Conservation (phyloP, 2,888 invertebrate genomes). For the Parelbella ahira region DNA sequence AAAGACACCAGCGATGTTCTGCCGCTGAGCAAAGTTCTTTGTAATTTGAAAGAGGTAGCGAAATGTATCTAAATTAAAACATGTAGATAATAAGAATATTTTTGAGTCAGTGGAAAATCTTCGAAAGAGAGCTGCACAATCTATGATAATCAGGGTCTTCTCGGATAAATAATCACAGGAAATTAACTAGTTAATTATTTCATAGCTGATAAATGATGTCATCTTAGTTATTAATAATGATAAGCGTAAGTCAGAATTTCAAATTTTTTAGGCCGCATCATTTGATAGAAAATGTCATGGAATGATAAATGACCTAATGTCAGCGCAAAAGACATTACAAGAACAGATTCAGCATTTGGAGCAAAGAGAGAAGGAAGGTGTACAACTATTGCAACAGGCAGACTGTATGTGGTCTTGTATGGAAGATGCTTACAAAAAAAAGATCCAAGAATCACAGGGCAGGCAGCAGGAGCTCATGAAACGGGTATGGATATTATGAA, state of each 20-base stretch:
- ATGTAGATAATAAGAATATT: no score
- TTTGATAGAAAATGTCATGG: slow-evolving; percentile 52
- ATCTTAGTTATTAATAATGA: no score
- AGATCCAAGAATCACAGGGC: slow-evolving; percentile 49
- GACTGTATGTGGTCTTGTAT: slow-evolving; percentile 79
- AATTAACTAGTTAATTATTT: no score
- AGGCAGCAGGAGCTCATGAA: slow-evolving; percentile 47
- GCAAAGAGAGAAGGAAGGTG: slow-evolving; percentile 78
- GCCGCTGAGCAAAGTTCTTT: slow-evolving; percentile 52
- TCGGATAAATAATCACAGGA: no score
- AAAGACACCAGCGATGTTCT: slow-evolving; percentile 30
- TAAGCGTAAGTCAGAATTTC: no score
- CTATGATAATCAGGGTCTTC: no score
- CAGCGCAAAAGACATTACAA: slow-evolving; percentile 73
- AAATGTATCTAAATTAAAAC: background rate
- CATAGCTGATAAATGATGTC: no score
- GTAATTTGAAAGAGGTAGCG: slow-evolving; percentile 52
- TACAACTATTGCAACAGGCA: slow-evolving; percentile 74
- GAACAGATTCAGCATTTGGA: slow-evolving; percentile 80
- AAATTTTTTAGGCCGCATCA: slow-evolving; percentile 47
- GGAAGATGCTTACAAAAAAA: slow-evolving; percentile 69
- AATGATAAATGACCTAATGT: slow-evolving; percentile 72
- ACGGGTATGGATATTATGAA: no score
- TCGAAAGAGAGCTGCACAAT: no score
- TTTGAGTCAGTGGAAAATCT: no score